Base-by-base conservation (phyloP, 2,888 invertebrate genomes). In the Dicranocentrus wangi region DNA sequence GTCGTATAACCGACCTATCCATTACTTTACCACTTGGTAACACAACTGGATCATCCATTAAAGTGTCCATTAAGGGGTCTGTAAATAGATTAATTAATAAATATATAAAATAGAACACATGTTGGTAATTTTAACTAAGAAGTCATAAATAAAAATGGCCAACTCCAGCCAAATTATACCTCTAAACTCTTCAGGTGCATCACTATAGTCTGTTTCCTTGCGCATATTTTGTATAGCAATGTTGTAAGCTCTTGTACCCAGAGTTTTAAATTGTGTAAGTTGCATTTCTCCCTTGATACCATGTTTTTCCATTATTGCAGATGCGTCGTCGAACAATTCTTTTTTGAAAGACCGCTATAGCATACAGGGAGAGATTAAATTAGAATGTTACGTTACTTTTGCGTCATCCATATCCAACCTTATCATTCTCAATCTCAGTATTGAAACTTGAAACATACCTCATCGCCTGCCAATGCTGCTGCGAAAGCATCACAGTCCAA, bases 11-110 rank as follows among this genome's bases (percentile, higher is more conserved):
- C 39, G 96, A 92, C 82, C 97, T 92, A 89, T 98, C 98, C 97
- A 98, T 98, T 25, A 97, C 92, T 87, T 93, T 93, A 82, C 97
- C 96, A 82, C 96, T 95, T 1, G 98, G 98, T 87, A 98, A 90
- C 83, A 93, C 90, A 10, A 98, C 98, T 10, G 98, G 98, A 89
- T 98, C 98, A 5, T 93, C 93, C 98, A 98, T 98, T 68, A 98
- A 90, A 0, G 98, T 98, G 89, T 97, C 97, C 98, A 98, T 98
- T 42, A 98, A 91, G 0, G 98, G 98, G 90, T 98, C 98, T 91
- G 25, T 58, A 21, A 1, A 21, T 87, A 63, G 15, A 28, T 58
- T 27, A 70, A 58, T n/a, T n/a, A n/a, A n/a, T n/a, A n/a, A n/a
- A n/a, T n/a, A n/a, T n/a, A n/a, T n/a, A n/a, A n/a, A n/a, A n/a